These are phyloP conservation scores for Tinea semifulvella DNA, from an alignment of 2,888 invertebrate species.

Conservation along the genomic window DNA sequence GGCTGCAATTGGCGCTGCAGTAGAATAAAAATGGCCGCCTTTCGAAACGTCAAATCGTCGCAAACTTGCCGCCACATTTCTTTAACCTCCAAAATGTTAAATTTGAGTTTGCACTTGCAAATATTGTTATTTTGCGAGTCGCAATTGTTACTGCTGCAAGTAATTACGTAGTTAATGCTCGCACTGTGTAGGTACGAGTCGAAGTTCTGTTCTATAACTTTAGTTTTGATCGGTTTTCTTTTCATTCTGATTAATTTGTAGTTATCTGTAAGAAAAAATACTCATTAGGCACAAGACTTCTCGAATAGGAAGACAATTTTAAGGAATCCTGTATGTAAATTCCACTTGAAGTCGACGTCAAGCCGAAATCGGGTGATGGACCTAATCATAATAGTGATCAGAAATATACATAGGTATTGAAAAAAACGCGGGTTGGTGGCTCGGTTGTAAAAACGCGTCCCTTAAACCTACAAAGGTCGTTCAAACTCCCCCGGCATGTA, in stretches of 20 bases:
- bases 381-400: no score
- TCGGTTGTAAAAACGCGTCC: no score
- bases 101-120: slow-evolving; percentile 19
- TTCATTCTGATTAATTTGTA: slow-evolving; percentile 46
- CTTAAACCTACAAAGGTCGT: no score
- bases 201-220: slow-evolving; percentile 34
- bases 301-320: no score
- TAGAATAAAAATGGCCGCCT: slow-evolving; percentile 40
- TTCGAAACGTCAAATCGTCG: slow-evolving; percentile 26
- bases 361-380: no score
- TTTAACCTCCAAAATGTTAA: slow-evolving; percentile 32
- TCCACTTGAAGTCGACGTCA: no score
- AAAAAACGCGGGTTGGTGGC: no score
- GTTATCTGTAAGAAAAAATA: slow-evolving; percentile 50
- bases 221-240: slow-evolving; percentile 46
- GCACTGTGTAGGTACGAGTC: slow-evolving; percentile 37
- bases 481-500: no score
- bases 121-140: slow-evolving; percentile 16
- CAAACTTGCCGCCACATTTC: slow-evolving; percentile 36
- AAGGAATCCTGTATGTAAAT: no score
- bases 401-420: no score
- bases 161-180: slow-evolving; percentile 27
- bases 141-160: slow-evolving; percentile 16
- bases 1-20: slow-evolving; percentile 46
- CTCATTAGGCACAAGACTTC: no score